phyloP scores from a whole-genome alignment of 2,888 invertebrate species.

The Agonum fuliginosum region DNA sequence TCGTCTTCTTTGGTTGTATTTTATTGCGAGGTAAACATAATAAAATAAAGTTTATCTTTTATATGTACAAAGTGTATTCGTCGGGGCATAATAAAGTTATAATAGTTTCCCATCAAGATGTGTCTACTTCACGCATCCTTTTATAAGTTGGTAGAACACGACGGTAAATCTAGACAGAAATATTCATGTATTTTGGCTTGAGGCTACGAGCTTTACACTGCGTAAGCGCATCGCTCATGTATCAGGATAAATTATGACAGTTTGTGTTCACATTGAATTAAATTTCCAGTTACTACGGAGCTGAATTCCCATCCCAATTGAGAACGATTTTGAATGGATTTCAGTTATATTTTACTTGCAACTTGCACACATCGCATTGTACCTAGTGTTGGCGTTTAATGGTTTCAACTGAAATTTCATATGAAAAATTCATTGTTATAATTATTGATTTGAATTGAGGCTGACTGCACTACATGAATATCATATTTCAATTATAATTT shows the following conservation, averaged over 20 bases:
- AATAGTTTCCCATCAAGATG: not conserved
- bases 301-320: slow-evolving; percentile 13
- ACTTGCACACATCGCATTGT: not conserved
- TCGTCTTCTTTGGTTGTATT: too few relatives aligned
- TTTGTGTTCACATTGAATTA: slow-evolving; percentile 44
- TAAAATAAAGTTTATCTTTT: too few relatives aligned
- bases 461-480: too few relatives aligned
- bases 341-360: slow-evolving; percentile 26
- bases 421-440: not conserved
- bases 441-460: not conserved
- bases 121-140: not conserved
- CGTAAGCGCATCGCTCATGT: slow-evolving; percentile 27
- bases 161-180: slow-evolving; percentile 12
- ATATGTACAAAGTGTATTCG: too few relatives aligned
- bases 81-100: too few relatives aligned
- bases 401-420: not conserved
- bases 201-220: not conserved
- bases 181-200: slow-evolving; percentile 27
- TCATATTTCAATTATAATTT: too few relatives aligned
- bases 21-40: too few relatives aligned
- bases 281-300: slow-evolving; percentile 33
- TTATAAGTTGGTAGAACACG: slow-evolving; percentile 7
- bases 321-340: slow-evolving; percentile 32
- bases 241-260: slow-evolving; percentile 46
- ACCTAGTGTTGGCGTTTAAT: not conserved